phyloP scores from a whole-genome alignment of 2,888 invertebrate genomes.

The Eudemis profundana region DNA sequence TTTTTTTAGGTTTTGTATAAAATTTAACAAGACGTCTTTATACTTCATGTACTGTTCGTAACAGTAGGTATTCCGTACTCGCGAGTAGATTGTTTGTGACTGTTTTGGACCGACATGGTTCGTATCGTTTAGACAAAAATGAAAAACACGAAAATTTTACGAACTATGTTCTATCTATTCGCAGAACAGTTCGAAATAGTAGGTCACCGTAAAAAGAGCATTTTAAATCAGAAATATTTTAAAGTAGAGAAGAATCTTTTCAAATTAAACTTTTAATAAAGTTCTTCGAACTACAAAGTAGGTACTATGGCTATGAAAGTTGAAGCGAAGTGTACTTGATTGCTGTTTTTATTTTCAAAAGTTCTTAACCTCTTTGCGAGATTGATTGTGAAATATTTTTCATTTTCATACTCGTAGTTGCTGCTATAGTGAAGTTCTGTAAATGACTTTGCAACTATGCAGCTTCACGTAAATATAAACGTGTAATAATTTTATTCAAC shows the following conservation, averaged over 20 bases:
- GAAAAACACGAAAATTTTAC: background rate
- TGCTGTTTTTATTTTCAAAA: constrained; percentile 42
- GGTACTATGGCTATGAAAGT: constrained; percentile 41
- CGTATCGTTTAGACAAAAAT: no score
- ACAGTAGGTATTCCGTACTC: no score
- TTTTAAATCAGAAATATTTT: constrained; percentile 31
- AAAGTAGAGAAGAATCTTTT: constrained; percentile 39
- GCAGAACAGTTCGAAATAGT: constrained; percentile 8
- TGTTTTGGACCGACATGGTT: no score
- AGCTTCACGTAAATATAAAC: background rate
- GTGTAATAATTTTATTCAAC: background rate
- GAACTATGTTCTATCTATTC: constrained; percentile 3
- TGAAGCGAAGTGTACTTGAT: constrained; percentile 42
- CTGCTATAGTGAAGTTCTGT: constrained; percentile 2
- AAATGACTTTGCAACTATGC: constrained; percentile 25
- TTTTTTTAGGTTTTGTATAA: no score
- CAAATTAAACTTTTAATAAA: constrained; percentile 43
- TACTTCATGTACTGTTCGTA: no score
- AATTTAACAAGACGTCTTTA: no score
- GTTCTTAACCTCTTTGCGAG: constrained; percentile 38
- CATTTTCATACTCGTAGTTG: constrained; percentile 15
- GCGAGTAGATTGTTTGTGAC: no score
- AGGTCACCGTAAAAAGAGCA: constrained; percentile 28
- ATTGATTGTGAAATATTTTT: constrained; percentile 37
- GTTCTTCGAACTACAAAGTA: constrained; percentile 32